Percentiles rank a stretch among this genome's conserved stretches.
Evolutionary conservation across 2,113 vertebrate genomes (phyloP).

Genomic region (Anhinga anhinga): DNA sequence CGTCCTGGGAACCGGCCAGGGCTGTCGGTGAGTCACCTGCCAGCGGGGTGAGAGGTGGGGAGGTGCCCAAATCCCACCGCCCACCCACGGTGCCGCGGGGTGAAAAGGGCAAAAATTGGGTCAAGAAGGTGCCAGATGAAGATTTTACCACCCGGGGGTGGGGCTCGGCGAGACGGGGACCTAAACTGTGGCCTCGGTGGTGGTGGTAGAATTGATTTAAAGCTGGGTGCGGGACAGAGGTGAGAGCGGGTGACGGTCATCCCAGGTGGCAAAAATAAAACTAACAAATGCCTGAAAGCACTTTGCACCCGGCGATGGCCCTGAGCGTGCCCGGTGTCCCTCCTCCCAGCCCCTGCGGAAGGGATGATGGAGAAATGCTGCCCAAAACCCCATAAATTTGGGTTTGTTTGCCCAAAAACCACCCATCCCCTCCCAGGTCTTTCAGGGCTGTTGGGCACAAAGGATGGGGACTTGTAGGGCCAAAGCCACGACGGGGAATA

Average conservation of each 20-base stretch:
- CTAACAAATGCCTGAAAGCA: neutral
- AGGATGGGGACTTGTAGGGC: neutral
- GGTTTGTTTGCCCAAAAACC: neutral
- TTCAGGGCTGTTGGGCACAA: neutral
- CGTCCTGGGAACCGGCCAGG: neutral
- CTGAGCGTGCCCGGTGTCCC: neutral
- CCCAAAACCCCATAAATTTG: neutral
- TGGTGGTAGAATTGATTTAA: accelerated
- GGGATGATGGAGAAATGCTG: neutral
- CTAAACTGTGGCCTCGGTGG: accelerated
- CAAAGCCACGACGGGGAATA: accelerated
- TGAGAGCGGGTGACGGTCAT: neutral
- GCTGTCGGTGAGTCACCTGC: neutral
- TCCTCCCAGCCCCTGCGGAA: accelerated
- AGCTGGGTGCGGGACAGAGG: accelerated
- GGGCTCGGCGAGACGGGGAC: neutral
- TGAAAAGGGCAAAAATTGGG: neutral
- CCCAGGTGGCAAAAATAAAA: neutral
- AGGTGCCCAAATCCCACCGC: neutral
- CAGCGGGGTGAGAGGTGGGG: accelerated
- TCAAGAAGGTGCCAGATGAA: accelerated
- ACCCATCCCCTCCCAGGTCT: no score
- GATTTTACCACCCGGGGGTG: neutral
- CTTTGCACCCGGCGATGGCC: accelerated
- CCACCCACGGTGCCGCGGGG: neutral